Conservation (phyloP, 2,888 invertebrate species). For the Pammene aurita region DNA sequence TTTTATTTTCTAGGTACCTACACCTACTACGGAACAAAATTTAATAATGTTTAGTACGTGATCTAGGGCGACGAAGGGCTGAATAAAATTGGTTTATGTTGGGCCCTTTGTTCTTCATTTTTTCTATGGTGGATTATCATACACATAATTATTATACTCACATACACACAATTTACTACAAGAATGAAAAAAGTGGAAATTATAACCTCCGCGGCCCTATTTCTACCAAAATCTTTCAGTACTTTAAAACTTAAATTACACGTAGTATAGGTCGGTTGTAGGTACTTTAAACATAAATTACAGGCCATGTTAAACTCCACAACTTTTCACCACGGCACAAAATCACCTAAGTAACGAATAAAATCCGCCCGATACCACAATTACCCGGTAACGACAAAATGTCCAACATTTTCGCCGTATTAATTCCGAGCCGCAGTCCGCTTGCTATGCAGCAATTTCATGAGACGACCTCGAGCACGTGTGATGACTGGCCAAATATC, state of each 20-base stretch:
- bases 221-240: not conserved
- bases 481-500: conserved; percentile 53
- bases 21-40: too few relatives aligned
- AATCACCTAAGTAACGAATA: conserved; percentile 19
- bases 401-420: conserved; percentile 65
- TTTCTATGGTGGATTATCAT: too few relatives aligned
- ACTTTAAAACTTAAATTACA: conserved; percentile 4
- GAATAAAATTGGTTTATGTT: too few relatives aligned
- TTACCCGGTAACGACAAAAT: conserved; percentile 59
- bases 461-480: conserved; percentile 77
- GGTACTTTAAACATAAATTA: conserved; percentile 1
- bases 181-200: too few relatives aligned
- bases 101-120: too few relatives aligned
- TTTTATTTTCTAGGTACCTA: too few relatives aligned
- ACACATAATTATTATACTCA: too few relatives aligned
- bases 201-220: too few relatives aligned
- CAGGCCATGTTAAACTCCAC: not conserved
- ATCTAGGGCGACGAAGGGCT: too few relatives aligned
- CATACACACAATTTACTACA: too few relatives aligned
- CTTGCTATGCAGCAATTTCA: conserved; percentile 76
- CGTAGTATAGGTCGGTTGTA: too few relatives aligned
- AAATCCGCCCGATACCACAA: conserved; percentile 46
- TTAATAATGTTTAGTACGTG: too few relatives aligned
- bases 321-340: conserved; percentile 1
- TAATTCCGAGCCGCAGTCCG: conserved; percentile 78